Evolutionary conservation across 2,888 invertebrate genomes (phyloP).

Genomic region (Halictus quadricinctus): DNA sequence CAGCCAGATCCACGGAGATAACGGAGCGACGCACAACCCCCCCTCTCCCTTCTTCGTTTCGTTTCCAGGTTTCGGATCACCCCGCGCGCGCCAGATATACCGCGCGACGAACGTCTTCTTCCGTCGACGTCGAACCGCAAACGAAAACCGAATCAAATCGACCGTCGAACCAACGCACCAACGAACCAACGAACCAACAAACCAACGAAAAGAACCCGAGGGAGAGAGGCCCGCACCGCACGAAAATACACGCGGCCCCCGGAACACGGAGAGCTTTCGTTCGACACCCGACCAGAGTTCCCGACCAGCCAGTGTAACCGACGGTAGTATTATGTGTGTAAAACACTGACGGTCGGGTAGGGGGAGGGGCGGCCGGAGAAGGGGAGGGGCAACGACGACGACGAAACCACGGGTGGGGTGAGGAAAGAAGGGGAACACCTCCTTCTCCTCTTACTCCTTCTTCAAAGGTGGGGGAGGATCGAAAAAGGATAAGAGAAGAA

Average conservation of each 20-base stretch:
- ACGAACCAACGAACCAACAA: not conserved
- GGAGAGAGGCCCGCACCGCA: constrained; percentile 38
- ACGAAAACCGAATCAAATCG: not conserved
- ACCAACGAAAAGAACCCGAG: constrained; percentile 13
- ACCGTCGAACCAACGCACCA: not conserved
- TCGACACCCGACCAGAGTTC: constrained; percentile 20
- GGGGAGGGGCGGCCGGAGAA: not conserved
- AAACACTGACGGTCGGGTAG: not conserved
- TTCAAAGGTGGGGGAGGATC: not conserved
- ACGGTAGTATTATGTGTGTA: constrained; percentile 1
- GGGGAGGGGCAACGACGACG: not conserved
- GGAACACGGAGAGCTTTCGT: constrained; percentile 17
- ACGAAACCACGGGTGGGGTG: not conserved
- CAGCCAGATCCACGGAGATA: not conserved
- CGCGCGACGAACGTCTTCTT: constrained; percentile 19
- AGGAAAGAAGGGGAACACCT: constrained; percentile 4
- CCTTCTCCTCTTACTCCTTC: not conserved
- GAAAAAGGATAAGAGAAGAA: not conserved
- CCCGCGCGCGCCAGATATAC: constrained; percentile 19
- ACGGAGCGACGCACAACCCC: constrained; percentile 3
- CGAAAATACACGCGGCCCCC: constrained; percentile 54
- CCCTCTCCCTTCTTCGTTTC: constrained; percentile 1
- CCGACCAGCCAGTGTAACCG: constrained; percentile 10
- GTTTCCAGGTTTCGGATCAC: constrained; percentile 7
- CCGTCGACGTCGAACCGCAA: not conserved